Conservation (phyloP, 2,888 invertebrate species). For the Acanthacorydalis orientalis region DNA sequence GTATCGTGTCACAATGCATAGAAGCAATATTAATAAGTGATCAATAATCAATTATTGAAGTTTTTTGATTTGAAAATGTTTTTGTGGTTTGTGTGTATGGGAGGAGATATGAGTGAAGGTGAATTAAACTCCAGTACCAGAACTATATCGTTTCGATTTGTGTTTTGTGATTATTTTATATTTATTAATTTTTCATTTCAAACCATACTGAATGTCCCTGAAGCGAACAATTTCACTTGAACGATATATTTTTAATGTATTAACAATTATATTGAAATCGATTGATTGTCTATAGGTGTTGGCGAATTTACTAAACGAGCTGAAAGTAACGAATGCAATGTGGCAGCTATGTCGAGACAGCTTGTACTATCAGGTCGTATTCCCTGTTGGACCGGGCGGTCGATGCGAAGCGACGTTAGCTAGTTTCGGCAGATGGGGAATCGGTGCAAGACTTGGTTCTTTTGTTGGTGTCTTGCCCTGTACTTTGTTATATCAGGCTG, state of each 20-base stretch:
- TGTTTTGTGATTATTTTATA: no score
- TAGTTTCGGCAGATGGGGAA: slow-evolving; percentile 38
- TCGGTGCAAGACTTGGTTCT: slow-evolving; percentile 40
- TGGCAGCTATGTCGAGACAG: slow-evolving; percentile 36
- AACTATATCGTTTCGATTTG: no score
- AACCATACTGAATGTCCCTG: no score
- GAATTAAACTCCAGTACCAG: no score
- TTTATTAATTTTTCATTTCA: no score
- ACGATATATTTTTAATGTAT: slow-evolving; percentile 3
- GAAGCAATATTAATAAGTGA: no score
- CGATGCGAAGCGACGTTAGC: slow-evolving; percentile 40
- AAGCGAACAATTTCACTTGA: no score
- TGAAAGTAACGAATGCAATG: slow-evolving; percentile 35
- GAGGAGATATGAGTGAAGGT: no score
- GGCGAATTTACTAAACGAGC: slow-evolving; percentile 31
- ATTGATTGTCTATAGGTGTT: slow-evolving; percentile 23
- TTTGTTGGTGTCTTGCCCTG: slow-evolving; percentile 45
- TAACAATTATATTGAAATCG: slow-evolving; percentile 6
- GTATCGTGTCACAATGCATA: no score
- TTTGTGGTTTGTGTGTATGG: no score
- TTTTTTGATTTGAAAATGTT: no score
- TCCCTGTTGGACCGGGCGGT: slow-evolving; percentile 38
- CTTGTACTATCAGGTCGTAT: slow-evolving; percentile 37
- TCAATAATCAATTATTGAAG: no score
- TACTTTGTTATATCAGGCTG: slow-evolving; percentile 33